Base-by-base conservation (phyloP, 2,888 invertebrate genomes). In the Heteromurus nitidus region DNA sequence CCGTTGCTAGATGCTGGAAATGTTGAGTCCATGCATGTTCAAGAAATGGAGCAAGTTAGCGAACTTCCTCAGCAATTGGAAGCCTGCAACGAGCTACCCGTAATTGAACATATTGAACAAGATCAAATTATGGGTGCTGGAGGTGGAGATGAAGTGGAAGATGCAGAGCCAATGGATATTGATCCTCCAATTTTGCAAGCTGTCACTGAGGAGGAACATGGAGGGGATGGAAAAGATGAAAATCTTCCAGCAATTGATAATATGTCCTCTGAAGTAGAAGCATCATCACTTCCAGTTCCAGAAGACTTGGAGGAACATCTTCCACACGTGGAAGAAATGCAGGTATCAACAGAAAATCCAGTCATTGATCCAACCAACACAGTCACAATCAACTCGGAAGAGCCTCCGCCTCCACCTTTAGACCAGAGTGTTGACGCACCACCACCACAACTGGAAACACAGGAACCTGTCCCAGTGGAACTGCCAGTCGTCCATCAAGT, bases 161-260 rank as follows among this genome's bases (percentile, higher is more conserved):
- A 31, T 22, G 50, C 13, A 26, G 75, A 75, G 24, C 55, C 75
- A 1, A 75, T 75, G 75, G 75, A 75, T 18, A 58, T 75, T 67
- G 75, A 75, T 42, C 75, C 74, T n/a, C 74, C 74, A 20, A 65
- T 73, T 3, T 31, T 73, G 16, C 64, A 62, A 3, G 18, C 73
- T 18, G 73, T 64, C 2, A 62, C 36, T 1, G 73, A 64, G 18
- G n/a, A 36, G 7, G 72, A 50, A 26, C 55, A 36, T 20, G 22
- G 22, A 28, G 2, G 20, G 5, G 28, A 5, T 11, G 68, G 24
- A 36, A 13, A 73, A n/a, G 73, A 73, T 1, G 73, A 73, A 30
- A 44, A 50, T 73, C 16, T 73, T 3, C 73, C 73, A 3, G 30
- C 55, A 20, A 73, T 73, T 22, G 73, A 73, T 28, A 18, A 73